Percentiles rank a stretch among this genome's conserved stretches.
Evolutionary conservation across 2,113 vertebrate genomes (phyloP).

Genomic region (Hemiscyllium ocellatum): DNA sequence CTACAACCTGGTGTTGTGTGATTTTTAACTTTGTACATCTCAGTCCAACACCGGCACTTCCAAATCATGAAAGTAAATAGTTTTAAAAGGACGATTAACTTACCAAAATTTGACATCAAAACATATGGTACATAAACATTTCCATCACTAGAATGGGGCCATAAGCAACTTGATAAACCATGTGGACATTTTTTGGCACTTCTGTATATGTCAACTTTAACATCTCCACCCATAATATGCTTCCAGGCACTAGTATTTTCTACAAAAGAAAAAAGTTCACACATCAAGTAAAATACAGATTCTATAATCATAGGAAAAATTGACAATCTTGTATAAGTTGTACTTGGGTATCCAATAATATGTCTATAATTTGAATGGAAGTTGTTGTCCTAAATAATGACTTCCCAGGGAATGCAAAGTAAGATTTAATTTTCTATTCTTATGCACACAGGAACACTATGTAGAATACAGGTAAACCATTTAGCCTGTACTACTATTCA

Average conservation of each 20-base stretch:
- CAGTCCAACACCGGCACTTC: too few relatives aligned
- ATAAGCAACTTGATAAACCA: neutral
- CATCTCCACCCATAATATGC: neutral
- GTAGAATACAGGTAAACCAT: neutral
- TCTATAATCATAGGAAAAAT: neutral
- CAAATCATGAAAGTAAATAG: neutral
- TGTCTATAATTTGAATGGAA: neutral
- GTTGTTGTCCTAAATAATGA: neutral
- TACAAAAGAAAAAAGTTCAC: neutral
- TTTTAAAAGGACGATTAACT: neutral
- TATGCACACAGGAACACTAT: too few relatives aligned
- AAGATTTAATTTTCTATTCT: neutral
- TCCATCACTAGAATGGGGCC: neutral
- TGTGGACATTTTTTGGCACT: neutral
- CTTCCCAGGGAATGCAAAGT: neutral
- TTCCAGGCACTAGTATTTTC: neutral
- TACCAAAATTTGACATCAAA: conserved; percentile 6
- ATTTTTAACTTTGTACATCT: too few relatives aligned
- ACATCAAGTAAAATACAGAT: neutral
- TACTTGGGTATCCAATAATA: neutral
- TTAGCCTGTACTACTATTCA: neutral
- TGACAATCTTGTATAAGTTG: neutral
- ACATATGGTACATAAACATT: neutral
- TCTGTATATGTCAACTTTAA: neutral
- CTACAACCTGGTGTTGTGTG: too few relatives aligned